These are phyloP conservation scores for Columbina picui DNA, from an alignment of 2,113 vertebrate genomes.

Conservation along the genomic window DNA sequence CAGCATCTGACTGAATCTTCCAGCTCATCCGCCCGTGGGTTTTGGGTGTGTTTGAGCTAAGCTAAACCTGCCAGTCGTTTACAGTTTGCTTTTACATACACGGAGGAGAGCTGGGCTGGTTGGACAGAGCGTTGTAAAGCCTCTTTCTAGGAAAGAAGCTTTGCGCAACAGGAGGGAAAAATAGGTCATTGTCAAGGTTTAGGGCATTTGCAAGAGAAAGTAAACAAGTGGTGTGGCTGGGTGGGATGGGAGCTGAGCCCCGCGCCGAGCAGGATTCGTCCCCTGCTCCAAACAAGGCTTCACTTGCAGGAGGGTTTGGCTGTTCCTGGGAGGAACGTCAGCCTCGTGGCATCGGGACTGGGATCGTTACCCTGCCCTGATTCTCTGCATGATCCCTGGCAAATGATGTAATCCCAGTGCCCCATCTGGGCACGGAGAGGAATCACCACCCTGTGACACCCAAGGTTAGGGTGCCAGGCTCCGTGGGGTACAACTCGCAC, in stretches of 20 bases:
- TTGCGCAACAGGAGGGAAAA: constrained; percentile 39
- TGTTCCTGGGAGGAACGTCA: background rate
- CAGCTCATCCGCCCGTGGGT: background rate
- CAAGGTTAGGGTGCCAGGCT: background rate
- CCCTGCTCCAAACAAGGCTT: background rate
- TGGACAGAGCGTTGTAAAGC: background rate
- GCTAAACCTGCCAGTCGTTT: background rate
- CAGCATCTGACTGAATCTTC: background rate
- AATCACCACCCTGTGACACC: fast-evolving
- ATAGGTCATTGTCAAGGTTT: constrained; percentile 53
- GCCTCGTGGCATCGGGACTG: background rate
- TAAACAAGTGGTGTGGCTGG: constrained; percentile 9
- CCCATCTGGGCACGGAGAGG: background rate
- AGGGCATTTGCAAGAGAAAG: constrained; percentile 2
- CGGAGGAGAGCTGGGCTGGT: background rate
- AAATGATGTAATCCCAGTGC: background rate
- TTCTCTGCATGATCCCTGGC: background rate
- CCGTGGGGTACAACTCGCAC: background rate
- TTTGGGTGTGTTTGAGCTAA: background rate
- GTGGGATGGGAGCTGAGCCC: background rate
- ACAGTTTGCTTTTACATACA: background rate
- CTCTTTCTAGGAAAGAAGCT: constrained; percentile 69
- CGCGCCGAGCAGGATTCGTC: background rate
- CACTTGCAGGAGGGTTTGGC: background rate
- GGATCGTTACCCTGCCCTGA: background rate